Percentiles rank a stretch among this genome's conserved stretches.
phyloP scores from a whole-genome alignment of 2,888 invertebrate species.

The Amiota mariae region DNA sequence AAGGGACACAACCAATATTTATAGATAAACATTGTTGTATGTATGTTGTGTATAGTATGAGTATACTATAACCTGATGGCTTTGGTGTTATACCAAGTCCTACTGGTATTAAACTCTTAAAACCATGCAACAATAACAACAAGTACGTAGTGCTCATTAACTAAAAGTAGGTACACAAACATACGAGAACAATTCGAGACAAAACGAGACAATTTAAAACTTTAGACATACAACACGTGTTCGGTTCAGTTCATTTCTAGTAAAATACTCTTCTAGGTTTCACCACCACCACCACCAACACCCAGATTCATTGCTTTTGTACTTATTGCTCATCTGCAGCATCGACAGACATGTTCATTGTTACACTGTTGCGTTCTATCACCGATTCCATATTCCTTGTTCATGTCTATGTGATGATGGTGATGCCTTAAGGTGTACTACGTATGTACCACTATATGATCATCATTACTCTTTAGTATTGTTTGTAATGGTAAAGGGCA shows the following conservation, averaged over 20 bases:
- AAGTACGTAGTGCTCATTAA: slow-evolving; percentile 17
- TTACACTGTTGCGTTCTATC: not conserved
- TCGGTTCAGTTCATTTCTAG: not conserved
- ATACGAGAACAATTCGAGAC: not conserved
- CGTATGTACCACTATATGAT: too few species aligned
- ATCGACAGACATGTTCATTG: not conserved
- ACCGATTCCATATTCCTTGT: too few species aligned
- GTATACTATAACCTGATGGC: slow-evolving; percentile 2
- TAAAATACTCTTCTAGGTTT: too few species aligned
- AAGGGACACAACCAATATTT: slow-evolving; percentile 37
- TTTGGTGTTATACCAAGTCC: not conserved
- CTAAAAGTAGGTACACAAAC: slow-evolving; percentile 16
- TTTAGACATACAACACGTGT: slow-evolving; percentile 27
- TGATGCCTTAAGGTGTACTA: too few species aligned
- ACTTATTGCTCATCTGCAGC: too few species aligned
- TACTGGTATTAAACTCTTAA: not conserved
- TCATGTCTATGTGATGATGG: too few species aligned
- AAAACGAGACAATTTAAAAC: slow-evolving; percentile 30
- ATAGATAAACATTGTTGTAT: slow-evolving; percentile 25
- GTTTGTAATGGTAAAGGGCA: too few species aligned
- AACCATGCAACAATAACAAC: slow-evolving; percentile 1
- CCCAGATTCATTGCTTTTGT: too few species aligned
- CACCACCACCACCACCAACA: too few species aligned
- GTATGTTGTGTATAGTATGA: not conserved
- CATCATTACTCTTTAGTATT: too few species aligned